Conservation (phyloP, 30 jellyfish, hydroid and myxozoan genomes). For the Aurelia aurita complex sp. Pacific region DNA sequence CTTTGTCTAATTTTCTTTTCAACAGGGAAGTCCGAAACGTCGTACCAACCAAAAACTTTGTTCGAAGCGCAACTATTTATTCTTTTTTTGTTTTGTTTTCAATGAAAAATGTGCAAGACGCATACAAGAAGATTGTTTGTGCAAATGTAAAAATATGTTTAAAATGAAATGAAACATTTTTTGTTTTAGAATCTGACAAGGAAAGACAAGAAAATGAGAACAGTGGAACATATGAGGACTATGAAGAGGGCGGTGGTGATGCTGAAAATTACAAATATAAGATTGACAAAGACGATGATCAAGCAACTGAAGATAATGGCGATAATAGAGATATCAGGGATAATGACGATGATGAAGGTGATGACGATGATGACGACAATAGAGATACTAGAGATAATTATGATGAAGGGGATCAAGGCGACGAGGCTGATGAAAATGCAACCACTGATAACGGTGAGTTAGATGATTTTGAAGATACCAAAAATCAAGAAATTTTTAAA, state of each 20-base stretch:
- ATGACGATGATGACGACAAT: constrained; percentile 6
- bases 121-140: no score
- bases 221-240: background rate
- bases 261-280: background rate
- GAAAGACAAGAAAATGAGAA: background rate
- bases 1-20: no score
- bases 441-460: background rate
- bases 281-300: background rate
- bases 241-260: constrained; percentile 10
- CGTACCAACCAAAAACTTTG: no score
- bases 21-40: no score
- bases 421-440: background rate
- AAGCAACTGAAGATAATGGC: background rate
- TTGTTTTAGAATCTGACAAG: background rate
- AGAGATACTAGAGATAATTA: constrained; percentile 5
- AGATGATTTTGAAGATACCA: no score
- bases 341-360: background rate
- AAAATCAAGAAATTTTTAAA: no score
- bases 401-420: constrained; percentile 4
- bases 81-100: no score
- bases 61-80: no score
- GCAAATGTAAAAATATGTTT: no score
- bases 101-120: no score
- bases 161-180: no score
- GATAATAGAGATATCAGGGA: background rate